Evolutionary conservation across 2,797 vertebrate genomes (phyloP).

Genomic region (Tokudaia muenninki): DNA sequence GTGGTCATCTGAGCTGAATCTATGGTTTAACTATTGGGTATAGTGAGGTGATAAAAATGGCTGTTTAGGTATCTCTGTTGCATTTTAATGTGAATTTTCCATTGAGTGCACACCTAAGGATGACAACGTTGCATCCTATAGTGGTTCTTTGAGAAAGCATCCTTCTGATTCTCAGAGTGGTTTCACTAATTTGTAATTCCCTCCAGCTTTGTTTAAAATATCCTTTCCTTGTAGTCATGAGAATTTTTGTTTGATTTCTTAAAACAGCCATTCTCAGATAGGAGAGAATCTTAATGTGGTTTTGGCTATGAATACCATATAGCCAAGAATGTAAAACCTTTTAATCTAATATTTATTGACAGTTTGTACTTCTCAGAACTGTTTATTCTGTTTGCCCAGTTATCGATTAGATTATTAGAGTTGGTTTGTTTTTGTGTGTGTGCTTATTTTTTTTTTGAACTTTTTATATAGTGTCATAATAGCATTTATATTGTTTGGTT

Average conservation of each 20-base stretch:
- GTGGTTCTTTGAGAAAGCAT: neutral
- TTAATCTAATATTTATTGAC: neutral
- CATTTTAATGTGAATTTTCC: neutral
- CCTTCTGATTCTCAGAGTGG: neutral
- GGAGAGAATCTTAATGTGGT: neutral
- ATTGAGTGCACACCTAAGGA: neutral
- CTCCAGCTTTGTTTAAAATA: neutral
- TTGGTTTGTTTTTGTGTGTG: neutral
- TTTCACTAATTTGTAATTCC: neutral
- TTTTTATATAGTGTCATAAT: neutral
- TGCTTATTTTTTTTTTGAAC: neutral
- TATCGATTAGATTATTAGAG: neutral
- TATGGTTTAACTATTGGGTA: neutral
- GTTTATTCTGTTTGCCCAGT: neutral
- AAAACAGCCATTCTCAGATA: neutral
- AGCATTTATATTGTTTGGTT: slow-evolving; percentile 19
- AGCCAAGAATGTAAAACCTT: neutral
- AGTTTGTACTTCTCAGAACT: neutral
- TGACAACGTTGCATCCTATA: no score
- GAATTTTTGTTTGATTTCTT: neutral
- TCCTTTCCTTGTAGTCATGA: neutral
- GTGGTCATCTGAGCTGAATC: neutral
- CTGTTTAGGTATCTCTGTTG: neutral
- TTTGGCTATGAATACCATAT: neutral
- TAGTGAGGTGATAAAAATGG: neutral